Evolutionary conservation across 2,888 invertebrate genomes (phyloP), one percentile per base, ranked within the genome.

Genomic region (Prosapia bicincta): DNA sequence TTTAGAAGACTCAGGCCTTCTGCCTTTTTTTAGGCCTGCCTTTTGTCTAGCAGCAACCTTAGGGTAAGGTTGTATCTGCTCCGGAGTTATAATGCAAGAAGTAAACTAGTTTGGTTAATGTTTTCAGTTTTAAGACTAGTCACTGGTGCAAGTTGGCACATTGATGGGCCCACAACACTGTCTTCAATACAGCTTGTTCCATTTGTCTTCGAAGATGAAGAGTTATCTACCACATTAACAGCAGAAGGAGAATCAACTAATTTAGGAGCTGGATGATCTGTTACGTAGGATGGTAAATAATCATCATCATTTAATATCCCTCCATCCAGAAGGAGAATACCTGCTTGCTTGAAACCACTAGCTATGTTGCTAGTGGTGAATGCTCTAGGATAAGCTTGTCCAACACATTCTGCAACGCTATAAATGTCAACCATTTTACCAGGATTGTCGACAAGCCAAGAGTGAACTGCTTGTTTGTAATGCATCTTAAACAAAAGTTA

Each of bases 401-500:
- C n/a, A n/a, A n/a, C n/a, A n/a, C n/a, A n/a, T n/a, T n/a, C n/a
- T n/a, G n/a, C n/a, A n/a, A n/a, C n/a, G n/a, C n/a, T 67, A 71
- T 77, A 77, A 68, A 77, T 72, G 20, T 26, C 30, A 25, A 38
- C n/a, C 15, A 28, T 77, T 77, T 75, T 75, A 3, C 73, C 72
- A 32, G 73, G 75, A 38, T 75, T 75, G 32, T 75, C 70, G 54
- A 72, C 9, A 13, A 74, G 43, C 76, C 74, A 77, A 28, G 43
- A 26, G 13, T 71, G 2, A 25, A 77, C 32, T 70, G 28, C 71
- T 65, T 76, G 72, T 30, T 76, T 77, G 28, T 75, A 78, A 38
- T 66, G 75, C 0, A 66, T 26, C 67, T 78, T 75, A 20, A 76
- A 72, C 1, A 82, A 82, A 10, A 80, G 81, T 77, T 79, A 83